Conservation (phyloP, 2,888 invertebrate genomes). For the Rhynchonema sp. region DNA sequence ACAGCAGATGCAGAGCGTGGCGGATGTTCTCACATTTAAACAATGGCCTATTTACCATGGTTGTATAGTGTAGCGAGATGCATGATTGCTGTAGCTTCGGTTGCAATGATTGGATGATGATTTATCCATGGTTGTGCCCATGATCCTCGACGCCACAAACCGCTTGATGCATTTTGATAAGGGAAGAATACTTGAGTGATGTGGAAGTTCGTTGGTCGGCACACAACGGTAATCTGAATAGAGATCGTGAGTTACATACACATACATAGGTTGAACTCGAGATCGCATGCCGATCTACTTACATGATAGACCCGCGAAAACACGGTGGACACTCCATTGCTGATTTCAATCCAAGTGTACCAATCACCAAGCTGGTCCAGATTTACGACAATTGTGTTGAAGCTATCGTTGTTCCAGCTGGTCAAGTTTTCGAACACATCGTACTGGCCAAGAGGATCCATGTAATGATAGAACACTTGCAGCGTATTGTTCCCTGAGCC, state of each 20-base stretch:
- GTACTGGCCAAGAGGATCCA: not conserved
- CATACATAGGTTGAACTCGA: too few relatives aligned
- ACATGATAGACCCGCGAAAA: not conserved
- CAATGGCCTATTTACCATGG: not conserved
- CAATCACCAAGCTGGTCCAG: not conserved
- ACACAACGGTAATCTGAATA: not conserved
- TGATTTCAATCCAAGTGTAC: not conserved
- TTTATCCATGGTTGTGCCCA: not conserved
- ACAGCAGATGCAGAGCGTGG: too few relatives aligned
- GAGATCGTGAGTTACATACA: not conserved
- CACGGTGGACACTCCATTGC: not conserved
- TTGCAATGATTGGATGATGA: not conserved
- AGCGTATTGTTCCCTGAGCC: not conserved
- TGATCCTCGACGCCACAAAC: not conserved
- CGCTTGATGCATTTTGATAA: not conserved
- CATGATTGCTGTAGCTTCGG: not conserved
- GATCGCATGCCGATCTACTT: too few relatives aligned
- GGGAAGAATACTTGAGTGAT: not conserved
- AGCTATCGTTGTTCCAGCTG: not conserved
- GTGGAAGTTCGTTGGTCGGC: not conserved
- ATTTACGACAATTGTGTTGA: not conserved
- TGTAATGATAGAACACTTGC: not conserved
- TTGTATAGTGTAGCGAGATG: not conserved
- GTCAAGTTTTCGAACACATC: not conserved
- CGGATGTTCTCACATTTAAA: too few relatives aligned